Evolutionary conservation across 1,140 invertebrate species (phyloP).

Genomic region (Drosophila pseudoobscura): DNA sequence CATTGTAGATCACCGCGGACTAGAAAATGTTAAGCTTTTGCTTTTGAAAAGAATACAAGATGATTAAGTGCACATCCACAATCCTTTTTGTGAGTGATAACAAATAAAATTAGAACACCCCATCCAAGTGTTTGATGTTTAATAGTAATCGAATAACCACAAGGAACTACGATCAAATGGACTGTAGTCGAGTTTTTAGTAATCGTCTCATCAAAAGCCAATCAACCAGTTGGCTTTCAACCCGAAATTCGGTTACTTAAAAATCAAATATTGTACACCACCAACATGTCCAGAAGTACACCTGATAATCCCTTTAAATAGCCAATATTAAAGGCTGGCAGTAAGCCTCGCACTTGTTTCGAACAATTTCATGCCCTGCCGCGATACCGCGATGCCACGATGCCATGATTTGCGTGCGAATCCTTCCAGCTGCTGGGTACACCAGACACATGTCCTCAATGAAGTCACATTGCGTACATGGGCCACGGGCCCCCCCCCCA

Average conservation of each 20-base stretch:
- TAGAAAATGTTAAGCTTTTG: too few species aligned
- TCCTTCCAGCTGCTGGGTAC: constrained; percentile 46
- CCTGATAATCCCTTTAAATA: constrained; percentile 65
- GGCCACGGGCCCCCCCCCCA: not conserved
- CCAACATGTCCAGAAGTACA: constrained; percentile 27
- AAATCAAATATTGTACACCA: constrained; percentile 26
- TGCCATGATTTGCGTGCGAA: constrained; percentile 62
- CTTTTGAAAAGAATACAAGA: too few species aligned
- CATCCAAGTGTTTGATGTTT: not conserved
- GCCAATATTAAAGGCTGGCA: not conserved
- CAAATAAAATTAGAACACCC: too few species aligned
- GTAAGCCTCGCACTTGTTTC: constrained; percentile 51
- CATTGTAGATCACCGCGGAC: not conserved
- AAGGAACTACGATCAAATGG: not conserved
- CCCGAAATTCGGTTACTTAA: constrained; percentile 3
- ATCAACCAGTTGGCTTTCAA: constrained; percentile 1
- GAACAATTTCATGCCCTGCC: constrained; percentile 16
- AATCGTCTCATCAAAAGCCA: not conserved
- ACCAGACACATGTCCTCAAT: constrained; percentile 59
- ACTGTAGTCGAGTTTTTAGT: not conserved
- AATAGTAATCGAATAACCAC: not conserved
- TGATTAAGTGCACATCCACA: not conserved
- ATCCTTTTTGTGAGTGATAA: not conserved
- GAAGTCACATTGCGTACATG: constrained; percentile 51
- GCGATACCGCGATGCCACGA: constrained; percentile 1